Percentiles rank a stretch among this genome's conserved stretches.
These are phyloP conservation scores for Nebria ingens DNA, from an alignment of 1,140 invertebrate genomes.

Conservation along the genomic window DNA sequence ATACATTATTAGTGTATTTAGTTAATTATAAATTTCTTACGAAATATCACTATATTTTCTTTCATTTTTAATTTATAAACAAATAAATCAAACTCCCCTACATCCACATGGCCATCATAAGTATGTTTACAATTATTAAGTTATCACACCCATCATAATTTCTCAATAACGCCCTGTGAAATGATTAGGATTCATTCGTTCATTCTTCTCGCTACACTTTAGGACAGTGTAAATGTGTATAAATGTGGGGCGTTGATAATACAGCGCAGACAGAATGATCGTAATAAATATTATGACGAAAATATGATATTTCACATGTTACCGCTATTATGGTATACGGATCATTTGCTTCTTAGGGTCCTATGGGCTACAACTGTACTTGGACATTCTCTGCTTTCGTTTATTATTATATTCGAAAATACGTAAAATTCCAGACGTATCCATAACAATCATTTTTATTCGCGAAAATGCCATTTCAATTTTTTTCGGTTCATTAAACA, in stretches of 20 bases:
- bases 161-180: neutral
- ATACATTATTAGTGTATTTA: neutral
- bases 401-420: too few species aligned
- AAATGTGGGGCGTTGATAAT: neutral
- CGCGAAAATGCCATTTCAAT: too few species aligned
- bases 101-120: neutral
- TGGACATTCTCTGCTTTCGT: neutral
- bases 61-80: neutral
- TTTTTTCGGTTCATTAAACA: too few species aligned
- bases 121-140: neutral
- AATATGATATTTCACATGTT: conserved; percentile 1
- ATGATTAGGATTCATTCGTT: neutral
- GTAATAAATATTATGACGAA: neutral
- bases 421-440: too few species aligned
- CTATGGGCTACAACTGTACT: too few species aligned
- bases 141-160: neutral
- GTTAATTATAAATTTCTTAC: neutral
- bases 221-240: neutral
- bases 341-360: neutral
- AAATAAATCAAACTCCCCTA: neutral
- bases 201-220: neutral
- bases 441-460: too few species aligned
- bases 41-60: neutral
- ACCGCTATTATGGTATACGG: neutral
- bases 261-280: too few species aligned